phyloP scores from a whole-genome alignment of 2,113 vertebrate species.

The Trochalopteron elliotii region DNA sequence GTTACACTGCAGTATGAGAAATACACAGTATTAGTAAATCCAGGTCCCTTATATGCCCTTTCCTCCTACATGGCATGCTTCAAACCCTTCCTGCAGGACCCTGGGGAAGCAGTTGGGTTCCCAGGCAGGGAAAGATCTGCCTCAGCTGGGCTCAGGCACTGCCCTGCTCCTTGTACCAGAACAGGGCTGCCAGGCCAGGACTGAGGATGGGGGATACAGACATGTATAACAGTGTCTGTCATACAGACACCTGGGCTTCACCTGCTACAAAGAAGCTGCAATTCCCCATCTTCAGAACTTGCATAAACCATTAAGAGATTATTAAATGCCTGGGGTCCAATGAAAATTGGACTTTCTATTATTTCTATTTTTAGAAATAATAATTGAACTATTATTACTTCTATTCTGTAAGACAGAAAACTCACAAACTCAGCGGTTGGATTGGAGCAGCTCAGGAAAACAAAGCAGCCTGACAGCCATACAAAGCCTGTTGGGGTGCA shows the following conservation, averaged over 20 bases:
- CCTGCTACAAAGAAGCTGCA: not conserved
- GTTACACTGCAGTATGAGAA: not conserved
- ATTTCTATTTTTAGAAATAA: constrained; percentile 3
- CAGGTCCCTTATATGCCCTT: not conserved
- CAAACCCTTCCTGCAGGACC: not conserved
- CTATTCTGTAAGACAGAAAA: not conserved
- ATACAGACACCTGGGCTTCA: not conserved
- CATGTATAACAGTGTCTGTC: not conserved
- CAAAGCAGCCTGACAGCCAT: not conserved
- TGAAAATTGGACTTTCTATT: not conserved
- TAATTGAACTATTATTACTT: constrained; percentile 14
- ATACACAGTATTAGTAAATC: not conserved
- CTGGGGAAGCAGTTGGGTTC: not conserved
- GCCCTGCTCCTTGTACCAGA: not conserved
- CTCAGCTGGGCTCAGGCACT: not conserved
- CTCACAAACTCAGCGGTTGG: not conserved
- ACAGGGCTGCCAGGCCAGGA: not conserved
- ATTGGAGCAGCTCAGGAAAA: not conserved
- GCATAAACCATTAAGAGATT: not conserved
- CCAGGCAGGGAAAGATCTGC: not conserved
- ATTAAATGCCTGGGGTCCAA: not conserved
- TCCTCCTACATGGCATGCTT: not conserved
- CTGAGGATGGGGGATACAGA: not conserved
- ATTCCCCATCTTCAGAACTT: not conserved
- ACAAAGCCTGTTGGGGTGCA: not conserved